Conservation (phyloP, 2,888 invertebrate species). For the Hirudinaria manillensis region DNA sequence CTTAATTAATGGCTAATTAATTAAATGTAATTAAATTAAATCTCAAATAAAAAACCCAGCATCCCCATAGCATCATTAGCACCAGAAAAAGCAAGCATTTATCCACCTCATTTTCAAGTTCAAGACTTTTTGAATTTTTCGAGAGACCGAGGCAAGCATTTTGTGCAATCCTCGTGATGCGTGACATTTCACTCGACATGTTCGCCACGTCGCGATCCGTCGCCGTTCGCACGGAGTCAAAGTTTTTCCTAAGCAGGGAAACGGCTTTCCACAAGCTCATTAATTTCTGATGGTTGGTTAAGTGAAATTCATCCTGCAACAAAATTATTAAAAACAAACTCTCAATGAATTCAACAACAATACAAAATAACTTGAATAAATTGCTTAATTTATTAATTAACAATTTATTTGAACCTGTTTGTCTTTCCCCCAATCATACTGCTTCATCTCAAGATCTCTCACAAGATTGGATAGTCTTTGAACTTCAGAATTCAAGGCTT, state of each 20-base stretch:
- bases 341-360: too few relatives aligned
- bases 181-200: conserved; percentile 8
- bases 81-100: not conserved
- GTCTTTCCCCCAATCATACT: conserved; percentile 10
- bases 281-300: conserved; percentile 1
- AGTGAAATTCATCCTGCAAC: not conserved
- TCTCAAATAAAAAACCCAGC: not conserved
- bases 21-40: too few relatives aligned
- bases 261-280: conserved; percentile 15
- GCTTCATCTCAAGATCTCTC: conserved; percentile 9
- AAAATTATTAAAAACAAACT: too few relatives aligned
- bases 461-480: conserved; percentile 15
- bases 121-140: not conserved
- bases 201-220: conserved; percentile 7
- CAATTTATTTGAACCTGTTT: not conserved
- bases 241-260: conserved; percentile 5
- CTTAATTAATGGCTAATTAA: too few relatives aligned
- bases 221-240: not conserved
- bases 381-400: not conserved
- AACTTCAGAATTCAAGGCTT: conserved; percentile 25
- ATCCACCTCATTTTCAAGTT: not conserved
- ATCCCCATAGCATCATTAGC: not conserved
- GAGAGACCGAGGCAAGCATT: conserved; percentile 1
- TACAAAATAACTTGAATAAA: not conserved
- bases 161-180: not conserved